These are phyloP conservation scores for Adelosebastes latens DNA, from an alignment of 2,797 vertebrate genomes.

Conservation along the genomic window DNA sequence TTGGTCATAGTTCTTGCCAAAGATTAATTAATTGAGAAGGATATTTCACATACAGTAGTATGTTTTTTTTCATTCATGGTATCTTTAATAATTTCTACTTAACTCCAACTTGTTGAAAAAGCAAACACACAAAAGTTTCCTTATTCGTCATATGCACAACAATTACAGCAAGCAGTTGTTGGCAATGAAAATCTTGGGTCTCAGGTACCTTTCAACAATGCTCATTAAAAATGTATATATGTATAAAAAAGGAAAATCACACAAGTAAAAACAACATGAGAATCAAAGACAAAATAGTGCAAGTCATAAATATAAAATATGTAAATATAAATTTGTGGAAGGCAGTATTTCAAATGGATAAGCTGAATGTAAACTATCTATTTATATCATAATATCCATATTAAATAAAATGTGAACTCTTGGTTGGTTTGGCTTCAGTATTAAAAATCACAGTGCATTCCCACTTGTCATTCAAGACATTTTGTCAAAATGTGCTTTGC, in stretches of 20 bases:
- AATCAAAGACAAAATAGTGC: no score
- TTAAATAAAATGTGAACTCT: conserved; percentile 26
- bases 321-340: no score
- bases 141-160: no score
- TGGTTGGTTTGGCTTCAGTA: conserved; percentile 4
- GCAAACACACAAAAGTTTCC: not conserved
- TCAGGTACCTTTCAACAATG: no score
- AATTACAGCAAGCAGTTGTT: no score
- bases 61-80: not conserved
- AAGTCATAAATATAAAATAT: no score
- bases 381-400: not conserved
- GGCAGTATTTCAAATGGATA: no score
- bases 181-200: no score
- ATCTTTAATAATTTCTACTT: not conserved
- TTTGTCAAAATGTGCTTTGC: conserved; percentile 29
- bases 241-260: no score
- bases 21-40: not conserved
- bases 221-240: no score
- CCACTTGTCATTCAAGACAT: conserved; percentile 38
- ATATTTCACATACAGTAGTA: not conserved
- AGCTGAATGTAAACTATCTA: no score
- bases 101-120: not conserved
- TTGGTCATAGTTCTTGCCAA: not conserved
- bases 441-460: conserved; percentile 1
- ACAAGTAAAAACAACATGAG: no score